Conservation (phyloP, 1,140 invertebrate genomes). For the Magallana angulata region DNA sequence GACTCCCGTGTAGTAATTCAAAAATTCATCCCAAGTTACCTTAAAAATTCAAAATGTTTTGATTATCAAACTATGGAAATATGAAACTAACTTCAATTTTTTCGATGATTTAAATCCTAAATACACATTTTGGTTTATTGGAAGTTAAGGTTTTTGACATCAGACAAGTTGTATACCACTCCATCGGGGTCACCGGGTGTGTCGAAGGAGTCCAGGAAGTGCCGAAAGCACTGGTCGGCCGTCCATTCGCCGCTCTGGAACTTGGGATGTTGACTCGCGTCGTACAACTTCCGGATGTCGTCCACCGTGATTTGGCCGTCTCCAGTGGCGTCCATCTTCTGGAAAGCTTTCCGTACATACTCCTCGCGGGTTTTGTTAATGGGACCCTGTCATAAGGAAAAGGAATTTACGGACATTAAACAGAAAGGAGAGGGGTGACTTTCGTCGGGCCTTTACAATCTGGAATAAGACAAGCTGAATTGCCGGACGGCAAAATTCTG, state of each 20-base stretch:
- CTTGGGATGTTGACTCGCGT: slow-evolving; percentile 87
- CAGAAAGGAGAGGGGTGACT: too few relatives aligned
- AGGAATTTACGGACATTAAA: too few relatives aligned
- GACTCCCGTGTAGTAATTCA: slow-evolving; percentile 94
- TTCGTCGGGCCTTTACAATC: too few relatives aligned
- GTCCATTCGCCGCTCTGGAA: slow-evolving; percentile 92
- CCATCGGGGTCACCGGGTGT: slow-evolving; percentile 86
- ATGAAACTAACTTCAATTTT: too few relatives aligned
- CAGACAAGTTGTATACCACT: slow-evolving; percentile 81
- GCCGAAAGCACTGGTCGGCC: slow-evolving; percentile 91
- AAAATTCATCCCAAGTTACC: slow-evolving; percentile 94
- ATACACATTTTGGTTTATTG: too few relatives aligned
- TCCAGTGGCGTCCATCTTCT: slow-evolving; percentile 91
- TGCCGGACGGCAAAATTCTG: too few relatives aligned
- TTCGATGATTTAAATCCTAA: too few relatives aligned
- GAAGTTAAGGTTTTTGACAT: too few relatives aligned
- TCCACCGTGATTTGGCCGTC: slow-evolving; percentile 86
- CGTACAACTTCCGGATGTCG: slow-evolving; percentile 90
- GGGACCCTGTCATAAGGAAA: slow-evolving; percentile 85
- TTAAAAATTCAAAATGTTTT: slow-evolving; percentile 76
- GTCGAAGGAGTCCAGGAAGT: slow-evolving; percentile 94
- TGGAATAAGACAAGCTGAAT: too few relatives aligned
- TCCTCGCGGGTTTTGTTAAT: slow-evolving; percentile 87
- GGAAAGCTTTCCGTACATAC: slow-evolving; percentile 91
- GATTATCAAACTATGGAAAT: too few relatives aligned